phyloP scores from a whole-genome alignment of 1,140 invertebrate genomes.

The Drosophila setifemur region DNA sequence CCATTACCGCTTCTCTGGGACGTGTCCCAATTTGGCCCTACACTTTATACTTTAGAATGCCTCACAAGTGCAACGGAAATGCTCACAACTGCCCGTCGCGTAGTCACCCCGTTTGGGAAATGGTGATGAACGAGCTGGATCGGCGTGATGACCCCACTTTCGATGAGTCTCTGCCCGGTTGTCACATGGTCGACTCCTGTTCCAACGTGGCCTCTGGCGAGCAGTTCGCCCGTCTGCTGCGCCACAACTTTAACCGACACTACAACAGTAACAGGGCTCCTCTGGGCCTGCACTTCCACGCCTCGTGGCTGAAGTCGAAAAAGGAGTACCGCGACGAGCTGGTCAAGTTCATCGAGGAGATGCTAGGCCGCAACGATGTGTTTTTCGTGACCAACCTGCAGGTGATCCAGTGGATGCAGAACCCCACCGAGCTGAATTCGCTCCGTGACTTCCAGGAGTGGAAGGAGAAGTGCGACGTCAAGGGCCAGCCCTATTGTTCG shows the following conservation, averaged over 20 bases:
- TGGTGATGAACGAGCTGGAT: conserved; percentile 97
- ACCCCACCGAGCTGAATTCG: conserved; percentile 93
- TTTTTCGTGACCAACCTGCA: conserved; percentile 97
- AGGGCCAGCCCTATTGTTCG: conserved; percentile 95
- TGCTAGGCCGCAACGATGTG: conserved; percentile 94
- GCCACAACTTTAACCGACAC: conserved; percentile 97
- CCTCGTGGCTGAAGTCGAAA: conserved; percentile 97
- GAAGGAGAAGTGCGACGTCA: conserved; percentile 98
- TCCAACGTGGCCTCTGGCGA: conserved; percentile 95
- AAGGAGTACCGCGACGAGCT: conserved; percentile 96
- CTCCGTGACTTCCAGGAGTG: conserved; percentile 96
- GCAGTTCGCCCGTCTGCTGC: conserved; percentile 92
- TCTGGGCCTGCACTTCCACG: conserved; percentile 96
- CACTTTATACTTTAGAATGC: conserved; percentile 97
- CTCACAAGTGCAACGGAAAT: conserved; percentile 96
- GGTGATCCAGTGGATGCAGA: conserved; percentile 99
- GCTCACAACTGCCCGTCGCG: conserved; percentile 95
- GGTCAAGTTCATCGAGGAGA: conserved; percentile 96
- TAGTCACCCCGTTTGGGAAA: conserved; percentile 96
- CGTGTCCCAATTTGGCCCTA: conserved; percentile 97
- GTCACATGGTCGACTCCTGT: conserved; percentile 97
- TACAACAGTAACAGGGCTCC: conserved; percentile 96
- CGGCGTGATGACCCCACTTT: conserved; percentile 95
- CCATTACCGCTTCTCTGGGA: conserved; percentile 94
- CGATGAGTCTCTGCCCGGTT: conserved; percentile 94